phyloP scores from a whole-genome alignment of 2,797 vertebrate genomes.

The Tokudaia muenninki region DNA sequence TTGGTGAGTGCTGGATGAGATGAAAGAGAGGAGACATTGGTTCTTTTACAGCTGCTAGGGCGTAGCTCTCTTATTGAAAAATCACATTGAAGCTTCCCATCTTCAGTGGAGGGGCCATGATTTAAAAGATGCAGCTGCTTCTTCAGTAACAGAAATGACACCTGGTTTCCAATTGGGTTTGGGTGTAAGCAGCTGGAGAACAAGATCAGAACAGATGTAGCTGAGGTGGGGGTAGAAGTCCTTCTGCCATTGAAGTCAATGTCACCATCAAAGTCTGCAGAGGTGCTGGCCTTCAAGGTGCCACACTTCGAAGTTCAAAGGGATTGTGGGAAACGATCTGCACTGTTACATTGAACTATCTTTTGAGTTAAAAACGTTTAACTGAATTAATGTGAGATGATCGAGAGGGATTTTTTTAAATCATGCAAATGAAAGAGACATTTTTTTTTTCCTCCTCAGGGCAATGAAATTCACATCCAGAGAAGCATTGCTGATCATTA shows the following conservation, averaged over 20 bases:
- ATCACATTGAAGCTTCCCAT: constrained; percentile 71
- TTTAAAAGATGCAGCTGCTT: constrained; percentile 82
- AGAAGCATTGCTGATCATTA: constrained; percentile 78
- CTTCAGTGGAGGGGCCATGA: constrained; percentile 69
- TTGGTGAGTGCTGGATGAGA: constrained; percentile 75
- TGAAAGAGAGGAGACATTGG: constrained; percentile 78
- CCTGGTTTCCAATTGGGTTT: constrained; percentile 83
- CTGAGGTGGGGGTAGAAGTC: constrained; percentile 60
- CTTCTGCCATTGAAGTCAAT: constrained; percentile 72
- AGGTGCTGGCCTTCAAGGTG: constrained; percentile 67
- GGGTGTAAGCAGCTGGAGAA: constrained; percentile 78
- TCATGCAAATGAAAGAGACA: constrained; percentile 80
- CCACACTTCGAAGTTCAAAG: constrained; percentile 77
- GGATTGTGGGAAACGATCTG: constrained; percentile 68
- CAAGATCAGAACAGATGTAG: constrained; percentile 68
- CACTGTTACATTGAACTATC: constrained; percentile 59
- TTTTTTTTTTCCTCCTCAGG: constrained; percentile 70
- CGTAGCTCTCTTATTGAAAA: constrained; percentile 81
- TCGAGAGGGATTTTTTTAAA: constrained; percentile 80
- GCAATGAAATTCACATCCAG: constrained; percentile 71
- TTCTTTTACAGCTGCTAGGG: constrained; percentile 72
- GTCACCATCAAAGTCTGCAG: constrained; percentile 75
- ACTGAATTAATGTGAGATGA: constrained; percentile 76
- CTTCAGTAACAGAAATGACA: constrained; percentile 78
- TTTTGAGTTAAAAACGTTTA: constrained; percentile 81